These are phyloP conservation scores for Brienomyrus longianalis DNA, from an alignment of 2,113 vertebrate genomes.

Conservation along the genomic window DNA sequence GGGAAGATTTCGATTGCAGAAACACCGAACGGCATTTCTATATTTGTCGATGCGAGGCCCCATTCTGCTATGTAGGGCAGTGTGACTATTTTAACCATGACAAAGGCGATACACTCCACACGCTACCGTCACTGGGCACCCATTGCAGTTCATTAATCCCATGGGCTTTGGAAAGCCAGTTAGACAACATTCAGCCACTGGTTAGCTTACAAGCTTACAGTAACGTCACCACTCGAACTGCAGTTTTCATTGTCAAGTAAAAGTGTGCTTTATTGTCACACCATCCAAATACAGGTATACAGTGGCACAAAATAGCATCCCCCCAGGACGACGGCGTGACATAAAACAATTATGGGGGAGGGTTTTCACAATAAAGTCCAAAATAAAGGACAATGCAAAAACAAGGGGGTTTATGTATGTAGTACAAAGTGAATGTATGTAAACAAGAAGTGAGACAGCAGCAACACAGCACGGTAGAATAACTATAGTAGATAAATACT, in stretches of 20 bases:
- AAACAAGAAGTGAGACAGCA: neutral
- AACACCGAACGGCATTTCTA: neutral
- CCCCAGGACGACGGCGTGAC: neutral
- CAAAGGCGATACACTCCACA: neutral
- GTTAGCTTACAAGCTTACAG: neutral
- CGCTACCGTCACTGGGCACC: neutral
- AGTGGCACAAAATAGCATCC: neutral
- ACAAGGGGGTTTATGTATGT: neutral
- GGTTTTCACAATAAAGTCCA: neutral
- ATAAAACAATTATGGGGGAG: neutral
- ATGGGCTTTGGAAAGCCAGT: neutral
- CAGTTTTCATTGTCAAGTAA: neutral
- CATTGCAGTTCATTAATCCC: neutral
- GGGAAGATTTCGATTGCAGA: neutral
- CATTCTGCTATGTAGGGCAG: slow-evolving; percentile 21
- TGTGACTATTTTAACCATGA: slow-evolving; percentile 20
- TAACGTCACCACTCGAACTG: neutral
- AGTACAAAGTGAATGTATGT: neutral
- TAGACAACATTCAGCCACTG: neutral
- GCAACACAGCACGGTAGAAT: neutral
- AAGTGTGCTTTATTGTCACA: neutral
- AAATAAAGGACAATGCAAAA: neutral
- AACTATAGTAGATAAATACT: neutral
- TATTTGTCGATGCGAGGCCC: neutral
- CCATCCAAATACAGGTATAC: neutral